A percentile compares a stretch with the other conserved stretches of the same genome.
These are phyloP conservation scores for Trogon melanurus DNA, from an alignment of 2,113 vertebrate genomes.

Conservation along the genomic window DNA sequence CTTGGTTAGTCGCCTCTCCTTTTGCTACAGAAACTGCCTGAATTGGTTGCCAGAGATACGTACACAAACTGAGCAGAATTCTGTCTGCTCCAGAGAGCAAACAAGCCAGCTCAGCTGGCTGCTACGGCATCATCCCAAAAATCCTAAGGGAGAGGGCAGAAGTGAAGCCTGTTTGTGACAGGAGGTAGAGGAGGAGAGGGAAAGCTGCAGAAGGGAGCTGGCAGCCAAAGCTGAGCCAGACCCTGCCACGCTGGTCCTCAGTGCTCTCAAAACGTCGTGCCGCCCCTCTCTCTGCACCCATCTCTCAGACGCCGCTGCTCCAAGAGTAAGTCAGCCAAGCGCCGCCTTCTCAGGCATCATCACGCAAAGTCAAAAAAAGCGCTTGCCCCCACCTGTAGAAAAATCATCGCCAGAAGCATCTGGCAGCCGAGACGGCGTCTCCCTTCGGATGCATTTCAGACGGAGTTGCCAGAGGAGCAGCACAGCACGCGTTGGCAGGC, in stretches of 20 bases:
- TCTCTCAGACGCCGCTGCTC: not conserved
- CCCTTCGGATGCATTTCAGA: not conserved
- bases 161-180: not conserved
- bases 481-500: not conserved
- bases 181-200: not conserved
- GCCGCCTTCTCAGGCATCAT: not conserved
- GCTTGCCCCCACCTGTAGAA: not conserved
- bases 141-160: not conserved
- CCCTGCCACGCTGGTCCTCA: not conserved
- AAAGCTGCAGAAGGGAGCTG: not conserved
- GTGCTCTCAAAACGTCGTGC: fast-evolving
- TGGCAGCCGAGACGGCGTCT: not conserved
- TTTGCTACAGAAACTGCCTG: not conserved
- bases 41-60: not conserved
- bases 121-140: not conserved
- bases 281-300: not conserved
- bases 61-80: not conserved
- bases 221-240: not conserved
- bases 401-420: not conserved
- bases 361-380: not conserved
- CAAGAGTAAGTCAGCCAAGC: not conserved
- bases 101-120: not conserved
- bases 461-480: not conserved
- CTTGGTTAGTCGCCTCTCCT: not conserved
- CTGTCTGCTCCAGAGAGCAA: not conserved